These are phyloP conservation scores for Drosophila persimilis DNA, from an alignment of 1,140 invertebrate species.

Conservation along the genomic window DNA sequence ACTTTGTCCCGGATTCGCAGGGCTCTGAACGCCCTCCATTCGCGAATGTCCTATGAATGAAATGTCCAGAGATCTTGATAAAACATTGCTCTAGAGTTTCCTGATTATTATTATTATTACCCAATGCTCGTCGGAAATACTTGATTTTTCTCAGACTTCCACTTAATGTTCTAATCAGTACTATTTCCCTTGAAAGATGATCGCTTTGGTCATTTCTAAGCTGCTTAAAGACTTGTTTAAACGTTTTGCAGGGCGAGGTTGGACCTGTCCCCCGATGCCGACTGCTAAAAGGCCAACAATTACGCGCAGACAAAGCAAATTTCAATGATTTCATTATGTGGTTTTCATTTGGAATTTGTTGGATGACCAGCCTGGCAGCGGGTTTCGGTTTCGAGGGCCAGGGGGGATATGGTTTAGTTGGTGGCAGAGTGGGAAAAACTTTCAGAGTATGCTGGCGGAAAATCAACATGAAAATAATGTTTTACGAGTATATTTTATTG, in stretches of 20 bases:
- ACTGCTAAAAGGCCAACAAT: slow-evolving; percentile 67
- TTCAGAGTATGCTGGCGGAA: slow-evolving; percentile 61
- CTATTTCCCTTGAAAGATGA: too few relatives aligned
- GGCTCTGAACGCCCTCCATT: too few relatives aligned
- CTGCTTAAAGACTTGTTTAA: slow-evolving; percentile 27
- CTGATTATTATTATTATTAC: too few relatives aligned
- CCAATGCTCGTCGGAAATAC: too few relatives aligned
- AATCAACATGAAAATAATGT: slow-evolving; percentile 71
- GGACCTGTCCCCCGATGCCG: not conserved
- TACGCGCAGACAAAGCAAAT: slow-evolving; percentile 64
- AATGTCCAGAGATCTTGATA: too few relatives aligned
- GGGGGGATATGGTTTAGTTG: slow-evolving; percentile 20
- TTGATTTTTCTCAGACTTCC: too few relatives aligned
- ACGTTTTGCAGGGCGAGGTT: slow-evolving; percentile 9
- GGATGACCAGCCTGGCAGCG: not conserved
- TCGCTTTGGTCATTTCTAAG: not conserved
- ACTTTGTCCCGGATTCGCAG: slow-evolving; percentile 21
- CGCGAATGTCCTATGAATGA: too few relatives aligned
- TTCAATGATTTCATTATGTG: slow-evolving; percentile 69
- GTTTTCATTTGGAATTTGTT: slow-evolving; percentile 60
- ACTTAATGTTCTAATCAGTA: too few relatives aligned
- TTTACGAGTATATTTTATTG: slow-evolving; percentile 59
- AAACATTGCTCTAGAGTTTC: too few relatives aligned
- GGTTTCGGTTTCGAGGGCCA: not conserved
- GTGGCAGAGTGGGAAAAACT: slow-evolving; percentile 41